phyloP scores from a whole-genome alignment of 35 echinoderm and acorn worm species.

The Apostichopus japonicus region DNA sequence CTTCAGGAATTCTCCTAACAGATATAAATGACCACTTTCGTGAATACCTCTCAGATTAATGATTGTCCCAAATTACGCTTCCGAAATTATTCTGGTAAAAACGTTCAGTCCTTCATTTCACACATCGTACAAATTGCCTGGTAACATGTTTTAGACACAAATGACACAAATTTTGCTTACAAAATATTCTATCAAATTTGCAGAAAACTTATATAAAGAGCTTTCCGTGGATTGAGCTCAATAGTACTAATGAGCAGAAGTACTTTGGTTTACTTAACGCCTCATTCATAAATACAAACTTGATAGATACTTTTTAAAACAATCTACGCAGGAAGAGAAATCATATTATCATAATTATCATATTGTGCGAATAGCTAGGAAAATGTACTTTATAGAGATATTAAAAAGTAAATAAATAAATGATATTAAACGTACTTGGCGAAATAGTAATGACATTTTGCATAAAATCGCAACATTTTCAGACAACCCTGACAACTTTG shows the following conservation, averaged over 20 bases:
- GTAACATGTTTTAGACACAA: neutral
- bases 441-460: slow-evolving; percentile 13
- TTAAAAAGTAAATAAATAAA: neutral
- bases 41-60: neutral
- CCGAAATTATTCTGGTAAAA: neutral
- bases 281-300: neutral
- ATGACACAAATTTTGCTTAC: slow-evolving; percentile 18
- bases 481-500: neutral
- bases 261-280: neutral
- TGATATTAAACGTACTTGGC: slow-evolving; percentile 13
- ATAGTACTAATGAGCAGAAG: neutral
- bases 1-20: neutral
- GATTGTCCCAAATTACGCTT: neutral
- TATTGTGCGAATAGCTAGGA: neutral
- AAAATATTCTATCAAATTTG: slow-evolving; percentile 1
- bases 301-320: neutral
- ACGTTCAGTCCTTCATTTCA: neutral
- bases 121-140: neutral
- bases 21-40: slow-evolving; percentile 3
- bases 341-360: neutral
- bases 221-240: neutral
- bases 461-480: slow-evolving; percentile 3
- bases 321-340: neutral
- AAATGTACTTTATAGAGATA: slow-evolving; percentile 5
- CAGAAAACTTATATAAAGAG: neutral